A percentile compares a stretch with the other conserved stretches of the same genome.
Evolutionary conservation across 2,113 vertebrate genomes (phyloP).

Genomic region (Oplegnathus fasciatus): DNA sequence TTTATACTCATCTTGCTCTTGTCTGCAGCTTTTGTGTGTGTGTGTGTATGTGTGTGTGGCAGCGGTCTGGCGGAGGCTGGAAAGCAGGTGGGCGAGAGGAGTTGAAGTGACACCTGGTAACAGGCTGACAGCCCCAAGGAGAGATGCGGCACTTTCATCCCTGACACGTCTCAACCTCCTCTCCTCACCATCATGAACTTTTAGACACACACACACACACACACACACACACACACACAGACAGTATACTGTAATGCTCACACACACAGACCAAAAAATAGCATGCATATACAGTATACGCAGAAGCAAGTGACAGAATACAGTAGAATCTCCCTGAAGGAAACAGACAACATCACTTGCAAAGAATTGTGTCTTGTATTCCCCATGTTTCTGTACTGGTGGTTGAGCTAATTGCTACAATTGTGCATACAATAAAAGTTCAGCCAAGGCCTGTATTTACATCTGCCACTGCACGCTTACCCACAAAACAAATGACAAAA

Average conservation of each 20-base stretch:
- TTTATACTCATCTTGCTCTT: not conserved
- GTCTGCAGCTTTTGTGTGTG: conserved; percentile 42
- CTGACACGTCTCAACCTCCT: conserved; percentile 61
- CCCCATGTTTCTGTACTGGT: not conserved
- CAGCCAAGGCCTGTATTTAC: not conserved
- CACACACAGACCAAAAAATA: conserved; percentile 22
- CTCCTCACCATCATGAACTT: conserved; percentile 44
- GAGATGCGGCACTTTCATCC: conserved; percentile 68
- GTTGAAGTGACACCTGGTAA: conserved; percentile 72
- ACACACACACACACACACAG: conserved; percentile 14
- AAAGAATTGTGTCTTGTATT: conserved; percentile 18
- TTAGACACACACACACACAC: conserved; percentile 4
- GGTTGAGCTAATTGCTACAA: not conserved
- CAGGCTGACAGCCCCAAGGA: conserved; percentile 74
- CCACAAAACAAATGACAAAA: not conserved
- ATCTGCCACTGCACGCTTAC: not conserved
- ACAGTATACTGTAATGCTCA: not conserved
- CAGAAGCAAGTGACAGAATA: conserved; percentile 15
- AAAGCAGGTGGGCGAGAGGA: conserved; percentile 73
- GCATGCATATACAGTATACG: not conserved
- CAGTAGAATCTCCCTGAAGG: conserved; percentile 1
- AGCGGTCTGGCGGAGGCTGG: conserved; percentile 48
- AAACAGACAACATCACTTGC: not conserved
- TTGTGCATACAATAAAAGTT: not conserved
- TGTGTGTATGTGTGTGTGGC: conserved; percentile 29